Evolutionary conservation across 1,140 invertebrate species (phyloP).

Genomic region (Drosophila miranda): DNA sequence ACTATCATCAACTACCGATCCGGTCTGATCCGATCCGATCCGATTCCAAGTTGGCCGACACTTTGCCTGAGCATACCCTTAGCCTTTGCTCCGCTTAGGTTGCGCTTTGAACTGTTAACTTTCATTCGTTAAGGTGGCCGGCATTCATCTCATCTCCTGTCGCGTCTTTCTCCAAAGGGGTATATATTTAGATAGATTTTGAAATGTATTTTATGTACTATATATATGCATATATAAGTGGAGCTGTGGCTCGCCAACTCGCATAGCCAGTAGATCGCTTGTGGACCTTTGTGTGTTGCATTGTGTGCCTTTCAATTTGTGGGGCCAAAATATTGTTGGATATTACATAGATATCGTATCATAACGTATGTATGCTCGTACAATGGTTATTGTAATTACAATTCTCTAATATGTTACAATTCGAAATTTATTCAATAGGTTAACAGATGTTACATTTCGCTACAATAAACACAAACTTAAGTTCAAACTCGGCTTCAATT

Average conservation of each 20-base stretch:
- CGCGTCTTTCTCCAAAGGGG: constrained; percentile 8
- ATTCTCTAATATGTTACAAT: constrained; percentile 80
- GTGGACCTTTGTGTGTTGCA: constrained; percentile 4
- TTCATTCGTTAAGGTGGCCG: constrained; percentile 22
- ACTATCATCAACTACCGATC: constrained; percentile 21
- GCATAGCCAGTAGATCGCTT: constrained; percentile 33
- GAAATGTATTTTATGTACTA: constrained; percentile 53
- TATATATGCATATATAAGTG: constrained; percentile 56
- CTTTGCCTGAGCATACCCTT: background rate
- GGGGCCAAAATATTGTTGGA: constrained; percentile 39
- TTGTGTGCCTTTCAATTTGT: constrained; percentile 46
- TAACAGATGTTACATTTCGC: constrained; percentile 80
- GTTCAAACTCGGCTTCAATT: constrained; percentile 29
- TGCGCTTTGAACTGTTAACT: constrained; percentile 21
- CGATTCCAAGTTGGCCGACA: constrained; percentile 10
- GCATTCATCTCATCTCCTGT: constrained; percentile 17
- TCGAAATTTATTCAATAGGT: constrained; percentile 78
- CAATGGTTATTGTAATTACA: constrained; percentile 77
- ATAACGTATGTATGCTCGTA: constrained; percentile 32
- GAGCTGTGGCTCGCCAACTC: constrained; percentile 50
- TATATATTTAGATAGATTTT: constrained; percentile 63
- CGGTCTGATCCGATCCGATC: background rate
- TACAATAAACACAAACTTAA: constrained; percentile 50
- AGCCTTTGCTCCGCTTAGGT: constrained; percentile 12
- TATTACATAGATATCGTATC: constrained; percentile 41